Evolutionary conservation across 2,888 invertebrate genomes (phyloP).

Genomic region (Rhamnusium bicolor): DNA sequence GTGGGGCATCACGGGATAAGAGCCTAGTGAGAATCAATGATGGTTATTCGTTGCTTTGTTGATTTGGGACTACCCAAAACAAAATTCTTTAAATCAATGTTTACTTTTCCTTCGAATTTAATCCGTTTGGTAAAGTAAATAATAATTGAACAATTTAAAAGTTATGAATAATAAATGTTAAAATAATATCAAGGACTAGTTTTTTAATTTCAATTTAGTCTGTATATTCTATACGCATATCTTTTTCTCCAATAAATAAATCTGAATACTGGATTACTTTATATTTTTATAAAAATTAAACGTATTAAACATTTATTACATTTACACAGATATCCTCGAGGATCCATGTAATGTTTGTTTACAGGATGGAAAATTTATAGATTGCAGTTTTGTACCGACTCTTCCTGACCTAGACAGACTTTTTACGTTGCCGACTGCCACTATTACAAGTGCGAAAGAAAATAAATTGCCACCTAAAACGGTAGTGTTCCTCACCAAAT

Average conservation of each 20-base stretch:
- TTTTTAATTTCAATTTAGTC: no score
- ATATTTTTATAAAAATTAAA: no score
- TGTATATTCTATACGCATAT: no score
- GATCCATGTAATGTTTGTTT: neutral
- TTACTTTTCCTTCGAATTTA: neutral
- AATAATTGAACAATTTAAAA: neutral
- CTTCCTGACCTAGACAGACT: neutral
- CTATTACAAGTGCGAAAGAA: slow-evolving; percentile 17
- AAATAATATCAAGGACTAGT: neutral
- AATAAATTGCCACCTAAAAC: slow-evolving; percentile 42
- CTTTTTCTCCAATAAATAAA: no score
- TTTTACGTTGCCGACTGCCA: neutral
- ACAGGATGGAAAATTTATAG: neutral
- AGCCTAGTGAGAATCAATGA: neutral
- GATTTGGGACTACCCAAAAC: neutral
- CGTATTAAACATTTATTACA: neutral
- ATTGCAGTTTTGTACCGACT: neutral
- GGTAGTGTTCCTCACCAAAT: slow-evolving; percentile 35
- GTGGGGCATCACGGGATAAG: neutral
- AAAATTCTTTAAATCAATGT: neutral
- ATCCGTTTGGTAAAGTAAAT: neutral
- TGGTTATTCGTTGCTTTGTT: slow-evolving; percentile 6
- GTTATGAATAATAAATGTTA: neutral
- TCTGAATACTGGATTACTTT: no score
- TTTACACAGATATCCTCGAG: neutral